phyloP scores from a whole-genome alignment of 2,888 invertebrate genomes.

The Eutolmus rufibarbis region DNA sequence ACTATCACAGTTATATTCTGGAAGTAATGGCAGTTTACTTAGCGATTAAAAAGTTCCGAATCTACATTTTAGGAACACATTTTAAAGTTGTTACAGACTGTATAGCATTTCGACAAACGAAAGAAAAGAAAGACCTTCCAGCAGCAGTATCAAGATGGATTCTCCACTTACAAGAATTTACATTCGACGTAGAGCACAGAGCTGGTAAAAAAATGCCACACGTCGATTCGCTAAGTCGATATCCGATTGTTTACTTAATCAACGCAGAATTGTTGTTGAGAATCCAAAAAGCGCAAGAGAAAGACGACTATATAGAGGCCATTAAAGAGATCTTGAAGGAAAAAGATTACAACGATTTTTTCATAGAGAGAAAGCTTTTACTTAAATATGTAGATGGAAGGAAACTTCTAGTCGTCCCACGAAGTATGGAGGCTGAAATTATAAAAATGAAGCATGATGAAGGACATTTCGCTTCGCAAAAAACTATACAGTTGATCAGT shows the following conservation, averaged over 20 bases:
- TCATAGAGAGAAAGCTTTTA: too few species aligned
- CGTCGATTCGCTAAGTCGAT: slow-evolving; percentile 48
- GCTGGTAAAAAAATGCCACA: slow-evolving; percentile 46
- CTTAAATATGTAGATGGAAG: not conserved
- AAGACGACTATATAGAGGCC: not conserved
- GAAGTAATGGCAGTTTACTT: not conserved
- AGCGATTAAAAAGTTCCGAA: too few species aligned
- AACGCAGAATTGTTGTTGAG: not conserved
- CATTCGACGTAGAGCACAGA: slow-evolving; percentile 47
- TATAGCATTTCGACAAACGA: slow-evolving; percentile 24
- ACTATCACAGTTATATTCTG: too few species aligned
- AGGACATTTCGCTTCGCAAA: slow-evolving; percentile 38
- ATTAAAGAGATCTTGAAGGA: slow-evolving; percentile 4
- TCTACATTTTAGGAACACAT: not conserved
- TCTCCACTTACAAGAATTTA: slow-evolving; percentile 13
- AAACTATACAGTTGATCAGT: slow-evolving; percentile 48
- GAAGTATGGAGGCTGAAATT: slow-evolving; percentile 31
- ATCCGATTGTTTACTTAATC: slow-evolving; percentile 17
- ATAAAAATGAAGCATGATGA: slow-evolving; percentile 27
- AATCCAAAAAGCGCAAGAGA: not conserved
- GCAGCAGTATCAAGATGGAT: slow-evolving; percentile 9
- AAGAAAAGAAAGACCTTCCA: slow-evolving; percentile 36
- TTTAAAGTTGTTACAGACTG: slow-evolving; percentile 30
- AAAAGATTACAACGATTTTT: not conserved
- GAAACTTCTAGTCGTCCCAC: slow-evolving; percentile 14